Percentiles rank a stretch among this genome's conserved stretches.
Conservation (phyloP, 2,888 invertebrate species). For the Tinea trinotella region DNA sequence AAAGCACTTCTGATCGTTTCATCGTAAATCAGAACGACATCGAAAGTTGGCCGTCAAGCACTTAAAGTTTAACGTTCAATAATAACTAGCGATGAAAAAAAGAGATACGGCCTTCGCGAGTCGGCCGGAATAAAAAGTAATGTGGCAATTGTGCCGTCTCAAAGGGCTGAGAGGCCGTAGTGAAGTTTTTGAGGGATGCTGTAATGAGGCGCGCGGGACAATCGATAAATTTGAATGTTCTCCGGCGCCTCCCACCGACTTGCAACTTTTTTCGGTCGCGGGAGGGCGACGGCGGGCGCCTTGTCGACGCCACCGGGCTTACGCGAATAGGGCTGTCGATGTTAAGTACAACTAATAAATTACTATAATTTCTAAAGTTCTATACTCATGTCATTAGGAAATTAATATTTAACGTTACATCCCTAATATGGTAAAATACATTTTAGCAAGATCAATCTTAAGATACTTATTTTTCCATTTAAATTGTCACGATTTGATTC, state of each 20-base stretch:
- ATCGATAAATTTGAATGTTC: constrained; percentile 73
- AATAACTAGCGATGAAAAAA: constrained; percentile 66
- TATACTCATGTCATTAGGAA: no score
- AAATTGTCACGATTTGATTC: no score
- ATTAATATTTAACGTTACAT: no score
- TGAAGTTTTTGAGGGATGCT: constrained; percentile 65
- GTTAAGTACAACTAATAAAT: not conserved
- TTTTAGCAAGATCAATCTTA: not conserved
- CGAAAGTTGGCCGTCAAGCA: constrained; percentile 68
- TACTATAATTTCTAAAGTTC: no score
- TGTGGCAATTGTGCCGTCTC: constrained; percentile 54
- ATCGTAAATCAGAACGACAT: constrained; percentile 67
- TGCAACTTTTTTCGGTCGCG: constrained; percentile 69
- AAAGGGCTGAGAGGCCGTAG: constrained; percentile 65
- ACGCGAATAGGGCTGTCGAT: constrained; percentile 15
- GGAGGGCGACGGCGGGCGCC: constrained; percentile 51
- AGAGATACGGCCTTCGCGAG: constrained; percentile 41
- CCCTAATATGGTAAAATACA: no score
- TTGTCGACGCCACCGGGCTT: constrained; percentile 46
- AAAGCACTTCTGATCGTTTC: constrained; percentile 66
- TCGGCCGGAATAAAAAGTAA: constrained; percentile 60
- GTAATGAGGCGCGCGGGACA: constrained; percentile 67
- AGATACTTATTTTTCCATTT: no score
- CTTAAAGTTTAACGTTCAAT: constrained; percentile 72
- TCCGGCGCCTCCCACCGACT: constrained; percentile 64